A percentile compares a stretch with the other conserved stretches of the same genome.
Evolutionary conservation across 2,888 invertebrate species (phyloP).

Genomic region (Chouioia cunea): DNA sequence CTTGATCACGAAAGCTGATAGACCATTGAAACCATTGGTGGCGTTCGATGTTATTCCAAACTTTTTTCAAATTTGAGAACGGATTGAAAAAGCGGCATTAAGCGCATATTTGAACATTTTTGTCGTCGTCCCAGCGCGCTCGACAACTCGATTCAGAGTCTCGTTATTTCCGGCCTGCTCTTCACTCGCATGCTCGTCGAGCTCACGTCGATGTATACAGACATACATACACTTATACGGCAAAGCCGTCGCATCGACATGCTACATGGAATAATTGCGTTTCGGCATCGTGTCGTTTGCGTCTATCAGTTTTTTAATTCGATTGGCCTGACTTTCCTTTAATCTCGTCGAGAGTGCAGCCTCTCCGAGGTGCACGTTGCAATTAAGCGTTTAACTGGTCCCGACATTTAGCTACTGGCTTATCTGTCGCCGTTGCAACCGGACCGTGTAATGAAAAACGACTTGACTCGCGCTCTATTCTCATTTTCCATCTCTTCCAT

Average conservation of each 20-base stretch:
- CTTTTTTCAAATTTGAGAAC: no score
- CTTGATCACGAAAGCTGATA: neutral
- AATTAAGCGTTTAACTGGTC: slow-evolving; percentile 42
- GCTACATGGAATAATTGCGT: slow-evolving; percentile 26
- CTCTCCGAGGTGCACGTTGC: slow-evolving; percentile 15
- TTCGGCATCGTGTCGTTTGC: slow-evolving; percentile 21
- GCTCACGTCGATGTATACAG: neutral
- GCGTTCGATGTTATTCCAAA: no score
- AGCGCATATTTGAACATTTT: neutral
- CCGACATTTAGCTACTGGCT: slow-evolving; percentile 21
- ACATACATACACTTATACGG: neutral
- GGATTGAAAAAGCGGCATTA: no score
- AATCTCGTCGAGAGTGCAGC: neutral
- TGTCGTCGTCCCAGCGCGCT: neutral
- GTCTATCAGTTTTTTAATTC: slow-evolving; percentile 21
- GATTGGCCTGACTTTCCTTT: slow-evolving; percentile 7
- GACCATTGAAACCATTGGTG: neutral
- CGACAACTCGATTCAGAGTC: neutral
- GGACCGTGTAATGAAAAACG: slow-evolving; percentile 30
- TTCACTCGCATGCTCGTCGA: no score
- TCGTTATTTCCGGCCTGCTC: neutral
- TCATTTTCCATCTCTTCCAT: no score
- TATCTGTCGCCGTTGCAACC: slow-evolving; percentile 27
- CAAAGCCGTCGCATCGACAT: no score
- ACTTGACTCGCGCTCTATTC: neutral